Conservation (phyloP, 1,140 invertebrate genomes). For the Idris sp. region DNA sequence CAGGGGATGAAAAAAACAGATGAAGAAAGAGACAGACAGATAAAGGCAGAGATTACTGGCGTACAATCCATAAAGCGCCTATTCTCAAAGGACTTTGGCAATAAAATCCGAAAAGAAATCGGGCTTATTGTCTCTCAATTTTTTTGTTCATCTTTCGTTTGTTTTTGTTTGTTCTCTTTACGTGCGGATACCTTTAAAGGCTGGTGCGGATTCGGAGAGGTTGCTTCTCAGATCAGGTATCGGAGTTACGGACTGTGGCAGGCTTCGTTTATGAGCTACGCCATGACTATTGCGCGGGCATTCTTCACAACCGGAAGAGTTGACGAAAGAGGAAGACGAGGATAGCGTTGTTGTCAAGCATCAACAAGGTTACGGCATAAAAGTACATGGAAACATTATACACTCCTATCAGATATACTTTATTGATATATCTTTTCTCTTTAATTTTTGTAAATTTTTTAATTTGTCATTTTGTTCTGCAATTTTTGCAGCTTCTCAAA, state of each 20-base stretch:
- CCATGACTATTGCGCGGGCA: slow-evolving; percentile 88
- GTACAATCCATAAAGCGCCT: slow-evolving; percentile 60
- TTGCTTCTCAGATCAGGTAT: slow-evolving; percentile 91
- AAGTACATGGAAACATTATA: slow-evolving; percentile 77
- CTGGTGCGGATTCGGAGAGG: slow-evolving; percentile 81
- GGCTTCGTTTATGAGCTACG: slow-evolving; percentile 88
- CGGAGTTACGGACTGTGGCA: slow-evolving; percentile 86
- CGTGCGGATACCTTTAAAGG: slow-evolving; percentile 81
- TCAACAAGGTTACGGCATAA: slow-evolving; percentile 77
- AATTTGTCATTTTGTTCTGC: too few species aligned
- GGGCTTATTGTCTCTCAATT: too few species aligned
- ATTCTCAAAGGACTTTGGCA: slow-evolving; percentile 52
- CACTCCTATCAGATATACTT: slow-evolving; percentile 36
- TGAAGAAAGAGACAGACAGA: too few species aligned
- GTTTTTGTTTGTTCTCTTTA: too few species aligned
- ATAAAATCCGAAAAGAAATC: slow-evolving; percentile 50
- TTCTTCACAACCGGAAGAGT: slow-evolving; percentile 74
- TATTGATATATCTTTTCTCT: too few species aligned
- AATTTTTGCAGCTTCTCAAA: too few species aligned
- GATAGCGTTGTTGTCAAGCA: slow-evolving; percentile 77
- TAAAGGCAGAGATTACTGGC: slow-evolving; percentile 23
- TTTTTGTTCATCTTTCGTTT: too few species aligned
- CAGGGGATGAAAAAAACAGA: slow-evolving; percentile 30
- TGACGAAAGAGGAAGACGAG: slow-evolving; percentile 74
- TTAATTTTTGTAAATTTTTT: too few species aligned